Base-by-base conservation (phyloP, 2,113 vertebrate species). In the Stercorarius parasiticus region DNA sequence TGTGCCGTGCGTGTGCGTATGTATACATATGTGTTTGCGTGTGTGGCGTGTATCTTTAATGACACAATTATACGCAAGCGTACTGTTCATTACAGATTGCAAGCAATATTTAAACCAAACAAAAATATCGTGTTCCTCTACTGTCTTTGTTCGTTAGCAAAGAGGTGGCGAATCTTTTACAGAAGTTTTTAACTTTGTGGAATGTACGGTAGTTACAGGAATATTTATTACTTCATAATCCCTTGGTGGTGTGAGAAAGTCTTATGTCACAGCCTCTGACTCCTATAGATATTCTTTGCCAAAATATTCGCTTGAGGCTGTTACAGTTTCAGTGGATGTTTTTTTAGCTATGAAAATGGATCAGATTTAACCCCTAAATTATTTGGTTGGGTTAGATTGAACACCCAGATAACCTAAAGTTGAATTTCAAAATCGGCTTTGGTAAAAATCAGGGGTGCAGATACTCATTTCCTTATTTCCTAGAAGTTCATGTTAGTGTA, bases 21-120 rank as follows among this genome's bases (percentile, higher is more conserved):
- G 30, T 20, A 11, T 22, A 32, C 15, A 1, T 27, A 13, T 4
- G 1, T 55, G 47, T 78, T 34, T 58, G 64, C 10, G 40, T 45
- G 88, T 32, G 84, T 34, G 47, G 7, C 23, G 34, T 66, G 2
- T 45, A 6, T 58, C 67, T 64, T 42, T 40, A 71, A 13, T 27
- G 62, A 27, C 42, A 29, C 86, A 13, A 0, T 21, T 62, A 13
- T 52, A 40, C 78, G 45, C 61, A 34, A 34, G 45, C 43, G 8
- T 64, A 36, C 85, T 88, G 49, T 93, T 66, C 81, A 90, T 92
- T 59, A 65, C 56, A 0, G 69, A 27, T 16, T 86, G 83, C 47
- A 70, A 90, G 67, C 88, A 82, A 49, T 86, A 84, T 82, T 93
- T 88, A 86, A 97, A 93, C 10, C 58, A 32, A 64, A 19, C 80